Evolutionary conservation across 2,113 vertebrate species (phyloP).

Genomic region (Dendropsophus ebraccatus): DNA sequence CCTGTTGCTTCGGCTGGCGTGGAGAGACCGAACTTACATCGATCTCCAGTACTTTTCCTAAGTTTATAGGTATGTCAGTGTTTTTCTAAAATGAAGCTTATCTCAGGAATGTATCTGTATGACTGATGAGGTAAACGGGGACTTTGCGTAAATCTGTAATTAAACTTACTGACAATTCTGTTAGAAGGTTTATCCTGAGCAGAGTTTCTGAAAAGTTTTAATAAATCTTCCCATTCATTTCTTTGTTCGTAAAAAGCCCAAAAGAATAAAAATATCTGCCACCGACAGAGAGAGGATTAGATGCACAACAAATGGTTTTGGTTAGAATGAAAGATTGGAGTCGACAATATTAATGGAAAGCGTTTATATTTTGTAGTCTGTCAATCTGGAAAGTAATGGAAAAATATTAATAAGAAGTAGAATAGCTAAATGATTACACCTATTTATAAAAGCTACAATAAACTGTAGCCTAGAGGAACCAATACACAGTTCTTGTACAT

Average conservation of each 20-base stretch:
- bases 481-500: background rate
- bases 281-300: background rate
- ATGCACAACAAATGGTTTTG: conserved; percentile 11
- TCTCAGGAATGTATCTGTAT: conserved; percentile 27
- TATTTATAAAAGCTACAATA: background rate
- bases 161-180: conserved; percentile 44
- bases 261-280: conserved; percentile 21
- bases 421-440: background rate
- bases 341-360: conserved; percentile 1
- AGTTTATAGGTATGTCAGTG: background rate
- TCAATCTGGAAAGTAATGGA: background rate
- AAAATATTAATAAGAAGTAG: background rate
- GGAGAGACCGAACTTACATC: background rate
- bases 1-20: background rate
- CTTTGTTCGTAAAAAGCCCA: conserved; percentile 11
- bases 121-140: conserved; percentile 33
- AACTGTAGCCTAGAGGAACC: background rate
- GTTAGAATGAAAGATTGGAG: conserved; percentile 1
- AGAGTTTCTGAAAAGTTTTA: conserved; percentile 8
- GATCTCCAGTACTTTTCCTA: conserved; percentile 19
- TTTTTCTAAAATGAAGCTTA: conserved; percentile 26
- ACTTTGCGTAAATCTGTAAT: conserved; percentile 49
- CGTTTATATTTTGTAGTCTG: background rate
- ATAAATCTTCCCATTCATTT: conserved; percentile 6
- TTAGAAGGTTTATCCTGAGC: conserved; percentile 21